Base-by-base conservation (phyloP, 2,797 vertebrate genomes). In the Danio albolineatus region DNA sequence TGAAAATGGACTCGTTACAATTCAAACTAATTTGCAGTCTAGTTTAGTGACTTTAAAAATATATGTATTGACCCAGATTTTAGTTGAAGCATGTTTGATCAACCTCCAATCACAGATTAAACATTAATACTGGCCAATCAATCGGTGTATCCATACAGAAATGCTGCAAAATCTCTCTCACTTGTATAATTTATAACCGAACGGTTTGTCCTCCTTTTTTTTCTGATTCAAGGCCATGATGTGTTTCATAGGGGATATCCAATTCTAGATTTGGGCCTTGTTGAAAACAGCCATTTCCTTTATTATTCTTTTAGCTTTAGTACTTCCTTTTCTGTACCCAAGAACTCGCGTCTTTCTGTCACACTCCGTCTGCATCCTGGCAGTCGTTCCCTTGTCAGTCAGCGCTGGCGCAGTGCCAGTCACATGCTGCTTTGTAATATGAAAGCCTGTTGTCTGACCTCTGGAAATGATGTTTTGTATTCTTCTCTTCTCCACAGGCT, bases 401-500 rank as follows among this genome's bases (percentile, higher is more conserved):
- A 70, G 39, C 19, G 67, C 19, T 10, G 70, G 74, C 62, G 39
- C 14, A 39, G n/a, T 66, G 69, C 48, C 77, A 82, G 64, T 67
- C 66, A 62, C 76, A 72, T 83, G 82, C 65, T 62, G 53, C 39
- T 86, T 62, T 43, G 81, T 80, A 76, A 78, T 61, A 21, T 61
- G 19, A 78, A 79, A 13, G 48, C 43, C 38, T 74, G n/a, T 72
- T 66, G 67, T 76, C n/a, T 54, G 59, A 83, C 54, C 66, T 41
- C 43, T 76, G 73, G 46, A 80, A 74, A 81, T 44, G 4, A 28
- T 61, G 19, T 71, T 71, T 75, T 17, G 72, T 28, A 13, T 64
- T 61, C 12, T 64, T 41, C 49, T 72, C 10, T 89, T 84, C 73
- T 85, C 81, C 86, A 51, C 88, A 99, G 98, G 97, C 97, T 87